Base-by-base conservation (phyloP, 2,888 invertebrate species). In the Idaea dimidiata region DNA sequence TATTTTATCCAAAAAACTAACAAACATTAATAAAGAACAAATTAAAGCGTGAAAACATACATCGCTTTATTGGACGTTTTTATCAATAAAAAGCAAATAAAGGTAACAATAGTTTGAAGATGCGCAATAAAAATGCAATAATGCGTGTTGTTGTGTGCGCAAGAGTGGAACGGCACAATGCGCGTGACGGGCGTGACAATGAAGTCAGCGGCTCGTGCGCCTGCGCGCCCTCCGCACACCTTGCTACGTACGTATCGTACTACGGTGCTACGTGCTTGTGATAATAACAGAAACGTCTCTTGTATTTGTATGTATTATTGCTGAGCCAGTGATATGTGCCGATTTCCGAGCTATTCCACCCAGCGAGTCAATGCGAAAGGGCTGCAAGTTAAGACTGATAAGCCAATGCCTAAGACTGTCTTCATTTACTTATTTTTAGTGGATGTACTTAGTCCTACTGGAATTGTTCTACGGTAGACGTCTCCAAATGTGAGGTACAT, bases 41-140 rank as follows among this genome's bases (percentile, higher is more conserved):
- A 90, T 92, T 85, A 90, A 76, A 83, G 81, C 91, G 89, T 92
- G 89, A 91, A 89, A 82, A 81, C 88, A 91, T 92, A 90, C 84
- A 89, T 91, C 87, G 84, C 84, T 74, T 74, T 70, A 76, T 71
- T 75, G 79, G 86, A 84, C 83, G 75, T 82, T 81, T 86, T 83
- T 81, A 80, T 82, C 77, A 77, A 80, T 85, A 88, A 90, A 91
- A 88, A 88, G 81, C 82, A 77, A 82, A 87, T 84, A 89, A 84
- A 85, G 83, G 78, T 84, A 88, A 90, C 88, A 91, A 90, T 83
- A 84, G 84, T 86, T 84, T 88, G 88, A 91, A 89, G 91, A 90
- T 88, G 89, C 83, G 89, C 86, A 89, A 91, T 91, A 88, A 91
- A 90, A 89, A 88, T 82, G 88, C 83, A 89, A 89, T 91, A 89